Conservation (phyloP, 2,113 vertebrate genomes). For the Tautogolabrus adspersus region DNA sequence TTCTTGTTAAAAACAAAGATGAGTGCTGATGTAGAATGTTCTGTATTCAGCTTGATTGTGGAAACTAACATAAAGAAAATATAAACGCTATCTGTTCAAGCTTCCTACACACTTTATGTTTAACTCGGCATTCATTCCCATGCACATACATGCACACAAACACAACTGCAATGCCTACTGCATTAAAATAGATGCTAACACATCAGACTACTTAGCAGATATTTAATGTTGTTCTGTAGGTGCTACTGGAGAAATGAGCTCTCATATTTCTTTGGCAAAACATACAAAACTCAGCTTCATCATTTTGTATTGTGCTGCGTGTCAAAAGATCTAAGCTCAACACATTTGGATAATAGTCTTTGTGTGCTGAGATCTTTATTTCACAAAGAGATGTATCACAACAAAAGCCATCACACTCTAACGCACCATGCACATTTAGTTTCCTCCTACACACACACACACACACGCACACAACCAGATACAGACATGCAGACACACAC, state of each 20-base stretch:
- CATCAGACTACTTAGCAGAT: neutral
- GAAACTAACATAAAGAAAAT: too few species aligned
- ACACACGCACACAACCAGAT: constrained; percentile 2
- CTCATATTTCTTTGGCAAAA: neutral
- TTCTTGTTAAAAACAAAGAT: too few species aligned
- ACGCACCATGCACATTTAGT: neutral
- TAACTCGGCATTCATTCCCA: too few species aligned
- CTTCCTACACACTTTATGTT: too few species aligned
- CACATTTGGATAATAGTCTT: constrained; percentile 5
- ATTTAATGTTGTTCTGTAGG: neutral
- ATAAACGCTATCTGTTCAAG: too few species aligned
- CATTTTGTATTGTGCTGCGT: neutral
- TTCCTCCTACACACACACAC: neutral
- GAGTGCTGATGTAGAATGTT: too few species aligned
- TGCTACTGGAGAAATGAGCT: neutral
- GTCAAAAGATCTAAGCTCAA: constrained; percentile 10
- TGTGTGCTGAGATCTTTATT: constrained; percentile 10
- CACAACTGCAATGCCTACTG: too few species aligned
- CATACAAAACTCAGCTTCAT: constrained; percentile 6
- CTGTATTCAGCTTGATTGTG: too few species aligned
- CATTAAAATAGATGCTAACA: too few species aligned
- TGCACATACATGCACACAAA: too few species aligned
- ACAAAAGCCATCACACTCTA: constrained; percentile 21
- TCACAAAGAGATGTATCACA: constrained; percentile 6
- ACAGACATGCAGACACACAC: too few species aligned